Evolutionary conservation across 2,113 vertebrate genomes (phyloP).

Genomic region (Aptenodytes patagonicus): DNA sequence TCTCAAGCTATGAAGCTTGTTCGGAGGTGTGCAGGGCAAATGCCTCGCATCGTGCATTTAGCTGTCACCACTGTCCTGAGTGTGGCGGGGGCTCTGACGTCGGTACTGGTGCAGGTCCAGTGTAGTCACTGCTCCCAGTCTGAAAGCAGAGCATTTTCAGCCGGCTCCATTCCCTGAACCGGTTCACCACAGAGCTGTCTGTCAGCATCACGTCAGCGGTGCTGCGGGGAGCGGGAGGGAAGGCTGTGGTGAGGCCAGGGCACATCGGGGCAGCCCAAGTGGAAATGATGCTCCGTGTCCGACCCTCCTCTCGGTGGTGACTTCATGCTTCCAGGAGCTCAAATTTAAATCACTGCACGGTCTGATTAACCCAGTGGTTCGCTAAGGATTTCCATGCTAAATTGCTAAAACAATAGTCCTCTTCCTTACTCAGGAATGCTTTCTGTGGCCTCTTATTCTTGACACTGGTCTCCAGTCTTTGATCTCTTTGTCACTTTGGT

Average conservation of each 20-base stretch:
- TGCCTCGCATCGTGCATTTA: accelerated
- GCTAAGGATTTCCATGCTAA: not conserved
- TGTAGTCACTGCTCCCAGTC: not conserved
- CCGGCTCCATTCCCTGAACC: not conserved
- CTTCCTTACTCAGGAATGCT: not conserved
- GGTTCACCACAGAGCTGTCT: not conserved
- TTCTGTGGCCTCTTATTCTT: not conserved
- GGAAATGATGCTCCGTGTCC: not conserved
- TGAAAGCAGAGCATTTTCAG: not conserved
- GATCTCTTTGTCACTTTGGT: not conserved
- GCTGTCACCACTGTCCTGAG: not conserved
- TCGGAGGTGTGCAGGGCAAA: not conserved
- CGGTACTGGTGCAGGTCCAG: not conserved
- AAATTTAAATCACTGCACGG: not conserved
- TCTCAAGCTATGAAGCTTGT: not conserved
- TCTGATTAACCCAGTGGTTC: not conserved
- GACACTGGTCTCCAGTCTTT: not conserved
- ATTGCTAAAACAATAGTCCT: not conserved
- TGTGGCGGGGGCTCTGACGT: accelerated
- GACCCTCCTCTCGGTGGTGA: not conserved
- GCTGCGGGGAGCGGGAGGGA: not conserved
- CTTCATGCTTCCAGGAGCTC: not conserved
- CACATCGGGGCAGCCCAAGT: not conserved
- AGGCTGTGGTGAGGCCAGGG: not conserved
- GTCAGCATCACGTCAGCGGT: not conserved